Conservation (phyloP, 2,888 invertebrate genomes). For the Drosophila ustulata region DNA sequence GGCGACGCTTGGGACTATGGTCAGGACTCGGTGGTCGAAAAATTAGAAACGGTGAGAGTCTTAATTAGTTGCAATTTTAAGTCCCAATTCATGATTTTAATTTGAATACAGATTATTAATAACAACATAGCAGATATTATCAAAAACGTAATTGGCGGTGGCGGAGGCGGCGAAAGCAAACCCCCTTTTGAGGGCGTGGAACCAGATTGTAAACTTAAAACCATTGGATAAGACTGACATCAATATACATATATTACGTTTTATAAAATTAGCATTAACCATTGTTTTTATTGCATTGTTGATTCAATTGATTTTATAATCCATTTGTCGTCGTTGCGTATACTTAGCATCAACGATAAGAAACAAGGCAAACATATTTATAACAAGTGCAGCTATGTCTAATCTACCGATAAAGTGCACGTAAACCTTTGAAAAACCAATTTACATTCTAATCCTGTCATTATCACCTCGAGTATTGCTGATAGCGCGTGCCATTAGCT, state of each 20-base stretch:
- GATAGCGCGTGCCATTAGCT: constrained; percentile 39
- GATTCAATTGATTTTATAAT: constrained; percentile 24
- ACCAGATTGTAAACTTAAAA: constrained; percentile 72
- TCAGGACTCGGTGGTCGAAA: constrained; percentile 52
- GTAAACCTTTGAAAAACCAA: constrained; percentile 37
- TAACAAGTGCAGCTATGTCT: constrained; percentile 22
- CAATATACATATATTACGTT: background rate
- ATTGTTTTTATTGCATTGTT: background rate
- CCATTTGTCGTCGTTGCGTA: constrained; percentile 16
- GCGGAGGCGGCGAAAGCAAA: constrained; percentile 50
- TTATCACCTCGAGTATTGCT: constrained; percentile 43
- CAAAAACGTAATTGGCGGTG: constrained; percentile 62
- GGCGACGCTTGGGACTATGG: constrained; percentile 79
- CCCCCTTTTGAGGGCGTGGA: constrained; percentile 82
- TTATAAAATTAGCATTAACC: constrained; percentile 1
- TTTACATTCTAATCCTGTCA: constrained; percentile 51
- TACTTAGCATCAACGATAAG: constrained; percentile 34
- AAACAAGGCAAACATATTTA: constrained; percentile 31
- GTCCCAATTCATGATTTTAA: background rate
- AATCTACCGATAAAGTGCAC: constrained; percentile 48
- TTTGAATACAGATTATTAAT: constrained; percentile 71
- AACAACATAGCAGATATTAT: constrained; percentile 67
- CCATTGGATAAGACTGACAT: constrained; percentile 37
- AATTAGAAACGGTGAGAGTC: constrained; percentile 66
- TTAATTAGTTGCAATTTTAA: background rate